Evolutionary conservation across 92 coral and sea anemone genomes (phyloP).

Genomic region (Porites rus): DNA sequence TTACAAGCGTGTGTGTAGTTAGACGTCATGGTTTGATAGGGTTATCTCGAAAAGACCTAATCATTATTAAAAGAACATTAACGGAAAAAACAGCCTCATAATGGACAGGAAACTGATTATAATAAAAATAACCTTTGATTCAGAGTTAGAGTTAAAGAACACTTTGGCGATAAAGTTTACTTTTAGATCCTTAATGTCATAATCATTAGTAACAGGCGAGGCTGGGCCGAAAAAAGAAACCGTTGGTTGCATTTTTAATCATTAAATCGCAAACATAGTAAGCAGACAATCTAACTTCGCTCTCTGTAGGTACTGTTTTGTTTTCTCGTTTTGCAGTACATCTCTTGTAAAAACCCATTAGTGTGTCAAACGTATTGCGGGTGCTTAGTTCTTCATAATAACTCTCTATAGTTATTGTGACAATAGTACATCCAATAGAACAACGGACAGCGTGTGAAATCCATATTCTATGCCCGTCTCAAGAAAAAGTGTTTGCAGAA

Average conservation of each 20-base stretch:
- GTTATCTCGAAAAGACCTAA: slow-evolving; percentile 22
- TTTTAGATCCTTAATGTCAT: background rate
- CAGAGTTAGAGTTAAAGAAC: background rate
- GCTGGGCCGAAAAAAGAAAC: background rate
- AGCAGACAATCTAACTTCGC: background rate
- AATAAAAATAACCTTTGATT: slow-evolving; percentile 24
- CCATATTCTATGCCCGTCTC: slow-evolving; percentile 19
- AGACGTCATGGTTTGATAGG: slow-evolving; percentile 8
- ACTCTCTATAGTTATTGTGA: slow-evolving; percentile 13
- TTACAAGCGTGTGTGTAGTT: background rate
- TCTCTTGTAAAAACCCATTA: slow-evolving; percentile 24
- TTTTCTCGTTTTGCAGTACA: background rate
- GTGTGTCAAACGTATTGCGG: slow-evolving; percentile 38
- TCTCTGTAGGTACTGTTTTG: background rate
- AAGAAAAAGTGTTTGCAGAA: slow-evolving; percentile 34
- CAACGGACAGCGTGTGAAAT: slow-evolving; percentile 55
- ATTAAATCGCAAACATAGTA: background rate
- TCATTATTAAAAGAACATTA: slow-evolving; percentile 32
- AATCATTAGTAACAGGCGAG: background rate
- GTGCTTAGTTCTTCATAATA: slow-evolving; percentile 31
- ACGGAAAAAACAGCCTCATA: slow-evolving; percentile 18
- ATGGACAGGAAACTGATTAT: slow-evolving; percentile 39
- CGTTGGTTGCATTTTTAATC: background rate
- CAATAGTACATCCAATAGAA: slow-evolving; percentile 15
- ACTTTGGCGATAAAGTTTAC: background rate